Conservation (phyloP, 2,797 vertebrate species). For the Tenualosa ilisha region DNA sequence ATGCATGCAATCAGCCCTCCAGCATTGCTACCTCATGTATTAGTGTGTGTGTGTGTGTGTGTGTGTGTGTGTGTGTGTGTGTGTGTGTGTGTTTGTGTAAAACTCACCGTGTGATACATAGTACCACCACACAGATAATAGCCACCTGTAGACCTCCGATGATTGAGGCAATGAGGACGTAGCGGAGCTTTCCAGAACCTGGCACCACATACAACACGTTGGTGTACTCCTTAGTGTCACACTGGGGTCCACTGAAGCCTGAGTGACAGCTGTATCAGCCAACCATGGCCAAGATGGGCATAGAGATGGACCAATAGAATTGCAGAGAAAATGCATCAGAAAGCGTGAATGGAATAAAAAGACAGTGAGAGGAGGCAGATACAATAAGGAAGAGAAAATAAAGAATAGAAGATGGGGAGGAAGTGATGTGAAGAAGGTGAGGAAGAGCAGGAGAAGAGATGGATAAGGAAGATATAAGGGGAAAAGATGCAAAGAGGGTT, state of each 20-base stretch:
- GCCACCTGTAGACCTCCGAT: constrained; percentile 98
- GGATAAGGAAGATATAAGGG: neutral
- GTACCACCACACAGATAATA: constrained; percentile 98
- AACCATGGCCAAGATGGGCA: neutral
- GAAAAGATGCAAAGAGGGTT: neutral
- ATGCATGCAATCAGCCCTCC: neutral
- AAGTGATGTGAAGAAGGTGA: neutral
- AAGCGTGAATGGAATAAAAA: neutral
- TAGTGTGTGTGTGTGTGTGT: constrained; percentile 19
- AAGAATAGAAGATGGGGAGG: neutral
- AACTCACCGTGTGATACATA: constrained; percentile 98
- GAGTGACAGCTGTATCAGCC: constrained; percentile 85
- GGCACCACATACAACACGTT: constrained; percentile 98
- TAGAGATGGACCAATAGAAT: constrained; percentile 4
- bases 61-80: constrained; percentile 27
- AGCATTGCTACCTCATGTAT: neutral
- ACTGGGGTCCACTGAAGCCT: constrained; percentile 94
- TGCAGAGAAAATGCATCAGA: neutral
- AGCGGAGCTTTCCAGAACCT: constrained; percentile 93
- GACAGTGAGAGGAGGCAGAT: neutral
- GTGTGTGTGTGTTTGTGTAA: constrained; percentile 12
- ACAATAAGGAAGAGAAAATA: neutral
- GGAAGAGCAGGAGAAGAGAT: neutral
- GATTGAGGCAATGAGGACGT: constrained; percentile 97
- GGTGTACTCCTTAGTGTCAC: constrained; percentile 95